Percentiles rank a stretch among this genome's conserved stretches.
Conservation (phyloP, 2,797 vertebrate genomes). For the Amniataba percoides region DNA sequence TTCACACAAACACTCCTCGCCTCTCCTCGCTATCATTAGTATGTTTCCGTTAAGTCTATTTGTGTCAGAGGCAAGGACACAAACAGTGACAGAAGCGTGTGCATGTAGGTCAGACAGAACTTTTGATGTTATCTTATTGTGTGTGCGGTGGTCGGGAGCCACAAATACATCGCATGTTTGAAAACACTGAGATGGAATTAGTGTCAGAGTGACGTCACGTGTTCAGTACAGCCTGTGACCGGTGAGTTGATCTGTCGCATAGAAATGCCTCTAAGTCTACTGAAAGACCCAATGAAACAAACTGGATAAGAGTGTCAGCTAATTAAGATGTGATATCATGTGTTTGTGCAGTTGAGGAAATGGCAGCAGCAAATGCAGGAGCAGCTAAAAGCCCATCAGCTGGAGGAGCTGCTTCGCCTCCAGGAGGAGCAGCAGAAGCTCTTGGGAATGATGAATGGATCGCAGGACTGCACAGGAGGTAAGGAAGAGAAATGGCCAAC, state of each 20-base stretch:
- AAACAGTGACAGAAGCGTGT: neutral
- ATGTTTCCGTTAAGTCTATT: slow-evolving; percentile 11
- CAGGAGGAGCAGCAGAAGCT: slow-evolving; percentile 91
- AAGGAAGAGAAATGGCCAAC: neutral
- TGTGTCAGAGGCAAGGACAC: neutral
- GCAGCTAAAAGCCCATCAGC: slow-evolving; percentile 91
- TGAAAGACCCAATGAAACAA: neutral
- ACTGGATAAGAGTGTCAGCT: neutral
- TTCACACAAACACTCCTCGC: neutral
- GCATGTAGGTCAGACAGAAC: slow-evolving; percentile 6
- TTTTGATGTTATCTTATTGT: neutral
- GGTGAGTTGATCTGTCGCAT: neutral
- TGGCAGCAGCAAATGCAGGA: slow-evolving; percentile 94
- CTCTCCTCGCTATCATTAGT: slow-evolving; percentile 43
- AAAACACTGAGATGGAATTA: slow-evolving; percentile 7
- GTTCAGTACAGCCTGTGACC: neutral
- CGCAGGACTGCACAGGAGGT: slow-evolving; percentile 59
- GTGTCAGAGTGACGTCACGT: neutral
- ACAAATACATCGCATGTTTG: neutral
- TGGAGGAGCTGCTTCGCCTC: slow-evolving; percentile 90
- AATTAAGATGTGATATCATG: slow-evolving; percentile 1
- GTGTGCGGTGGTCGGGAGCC: neutral
- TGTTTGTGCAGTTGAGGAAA: slow-evolving; percentile 88
- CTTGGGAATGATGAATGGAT: slow-evolving; percentile 79
- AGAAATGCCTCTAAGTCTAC: neutral